Percentiles rank a stretch among this genome's conserved stretches.
phyloP scores from a whole-genome alignment of 2,888 invertebrate genomes.

The Latrodectus elegans region DNA sequence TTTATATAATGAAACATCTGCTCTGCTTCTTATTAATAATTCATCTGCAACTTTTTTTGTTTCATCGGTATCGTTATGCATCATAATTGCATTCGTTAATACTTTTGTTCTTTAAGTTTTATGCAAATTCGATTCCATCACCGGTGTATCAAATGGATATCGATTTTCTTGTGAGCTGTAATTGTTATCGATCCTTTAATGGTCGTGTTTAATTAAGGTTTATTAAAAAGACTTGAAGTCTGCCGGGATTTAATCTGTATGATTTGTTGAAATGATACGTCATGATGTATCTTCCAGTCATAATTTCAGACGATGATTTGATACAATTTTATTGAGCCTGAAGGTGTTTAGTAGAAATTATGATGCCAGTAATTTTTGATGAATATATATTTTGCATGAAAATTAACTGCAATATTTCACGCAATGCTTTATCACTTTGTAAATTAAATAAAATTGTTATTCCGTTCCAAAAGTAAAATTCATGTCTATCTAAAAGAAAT shows the following conservation, averaged over 20 bases:
- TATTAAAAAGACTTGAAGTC: neutral
- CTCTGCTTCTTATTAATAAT: conserved; percentile 48
- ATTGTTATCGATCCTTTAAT: neutral
- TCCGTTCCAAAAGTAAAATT: too few species aligned
- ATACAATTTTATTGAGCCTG: too few species aligned
- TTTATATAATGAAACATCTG: conserved; percentile 52
- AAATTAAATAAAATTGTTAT: too few species aligned
- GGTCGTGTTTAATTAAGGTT: neutral
- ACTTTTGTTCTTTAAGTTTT: conserved; percentile 5
- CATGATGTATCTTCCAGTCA: neutral
- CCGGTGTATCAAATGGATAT: neutral
- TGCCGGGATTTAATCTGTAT: neutral
- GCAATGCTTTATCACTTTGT: too few species aligned
- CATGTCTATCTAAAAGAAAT: too few species aligned
- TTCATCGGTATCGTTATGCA: neutral
- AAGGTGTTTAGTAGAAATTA: too few species aligned
- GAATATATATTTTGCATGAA: too few species aligned
- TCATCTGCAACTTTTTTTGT: conserved; percentile 20
- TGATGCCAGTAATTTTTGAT: too few species aligned
- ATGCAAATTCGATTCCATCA: neutral
- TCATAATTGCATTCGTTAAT: neutral
- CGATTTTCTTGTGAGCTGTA: neutral
- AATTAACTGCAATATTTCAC: too few species aligned
- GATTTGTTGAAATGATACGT: neutral
- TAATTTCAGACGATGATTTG: too few species aligned